phyloP scores from a whole-genome alignment of 2,888 invertebrate species.

The Drosophila pseudotakahashii region DNA sequence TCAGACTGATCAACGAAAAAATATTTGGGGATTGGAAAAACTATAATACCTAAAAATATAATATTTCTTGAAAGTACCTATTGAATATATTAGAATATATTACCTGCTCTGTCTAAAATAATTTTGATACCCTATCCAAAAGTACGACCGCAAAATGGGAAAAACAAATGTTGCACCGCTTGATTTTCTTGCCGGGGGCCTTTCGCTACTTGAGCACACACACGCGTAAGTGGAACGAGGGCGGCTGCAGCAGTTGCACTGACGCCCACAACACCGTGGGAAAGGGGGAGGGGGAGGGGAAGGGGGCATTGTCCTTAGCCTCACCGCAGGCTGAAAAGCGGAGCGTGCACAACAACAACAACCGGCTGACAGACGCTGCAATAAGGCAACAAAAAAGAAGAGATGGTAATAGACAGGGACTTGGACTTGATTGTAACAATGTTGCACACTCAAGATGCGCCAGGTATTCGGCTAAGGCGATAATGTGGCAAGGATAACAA shows the following conservation, averaged over 20 bases:
- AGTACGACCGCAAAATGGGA: slow-evolving; percentile 1
- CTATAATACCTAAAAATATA: too few species aligned
- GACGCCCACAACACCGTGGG: background rate
- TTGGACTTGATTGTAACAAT: slow-evolving; percentile 70
- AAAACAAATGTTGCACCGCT: slow-evolving; percentile 58
- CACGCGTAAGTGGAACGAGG: slow-evolving; percentile 46
- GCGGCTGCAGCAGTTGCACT: slow-evolving; percentile 16
- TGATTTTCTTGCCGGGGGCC: slow-evolving; percentile 63
- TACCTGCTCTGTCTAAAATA: background rate
- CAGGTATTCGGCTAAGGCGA: slow-evolving; percentile 73
- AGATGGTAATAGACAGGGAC: slow-evolving; percentile 40
- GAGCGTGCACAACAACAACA: slow-evolving; percentile 73
- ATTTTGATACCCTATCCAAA: background rate
- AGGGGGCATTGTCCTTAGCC: slow-evolving; percentile 61
- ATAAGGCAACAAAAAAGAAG: slow-evolving; percentile 7
- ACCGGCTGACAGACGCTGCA: slow-evolving; percentile 36
- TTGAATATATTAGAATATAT: too few species aligned
- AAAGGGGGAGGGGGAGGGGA: background rate
- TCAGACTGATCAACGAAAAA: too few species aligned
- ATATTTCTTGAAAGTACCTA: too few species aligned
- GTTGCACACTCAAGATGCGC: slow-evolving; percentile 74
- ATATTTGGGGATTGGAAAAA: too few species aligned
- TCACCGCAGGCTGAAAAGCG: slow-evolving; percentile 57
- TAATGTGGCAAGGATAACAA: slow-evolving; percentile 81
- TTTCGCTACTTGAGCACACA: slow-evolving; percentile 76